Percentiles rank a stretch among this genome's conserved stretches.
These are phyloP conservation scores for Actinemys pallida DNA, from an alignment of 2,113 vertebrate genomes.

Conservation along the genomic window DNA sequence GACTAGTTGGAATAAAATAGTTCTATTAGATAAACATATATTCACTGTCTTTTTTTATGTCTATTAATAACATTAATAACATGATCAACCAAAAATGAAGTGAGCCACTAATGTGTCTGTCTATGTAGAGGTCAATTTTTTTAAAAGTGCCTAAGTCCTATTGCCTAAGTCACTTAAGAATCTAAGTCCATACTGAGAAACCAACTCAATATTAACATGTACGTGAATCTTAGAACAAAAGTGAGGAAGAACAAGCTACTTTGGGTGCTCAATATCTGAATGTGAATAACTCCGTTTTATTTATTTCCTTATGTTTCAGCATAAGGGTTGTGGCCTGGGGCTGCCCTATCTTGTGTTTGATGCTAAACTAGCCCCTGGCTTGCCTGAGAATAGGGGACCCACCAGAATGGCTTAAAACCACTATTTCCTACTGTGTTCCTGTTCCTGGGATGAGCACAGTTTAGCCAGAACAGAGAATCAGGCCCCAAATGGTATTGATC, in stretches of 20 bases:
- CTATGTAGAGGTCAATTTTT: background rate
- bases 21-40: background rate
- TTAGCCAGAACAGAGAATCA: background rate
- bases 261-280: background rate
- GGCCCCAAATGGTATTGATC: background rate
- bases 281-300: background rate
- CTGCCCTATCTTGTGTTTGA: background rate
- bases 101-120: background rate
- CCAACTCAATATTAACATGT: background rate
- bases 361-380: background rate
- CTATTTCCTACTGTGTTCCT: background rate
- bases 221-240: background rate
- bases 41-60: background rate
- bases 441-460: background rate
- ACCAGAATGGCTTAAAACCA: background rate
- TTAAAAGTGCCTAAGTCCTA: background rate
- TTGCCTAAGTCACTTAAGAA: background rate
- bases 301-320: background rate
- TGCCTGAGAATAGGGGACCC: background rate
- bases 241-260: background rate
- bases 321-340: background rate
- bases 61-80: background rate
- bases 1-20: background rate
- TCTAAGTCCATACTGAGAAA: background rate
- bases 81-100: background rate